Percentiles rank a stretch among this genome's conserved stretches.
phyloP scores from a whole-genome alignment of 2,888 invertebrate species.

The Oscheius sp. region DNA sequence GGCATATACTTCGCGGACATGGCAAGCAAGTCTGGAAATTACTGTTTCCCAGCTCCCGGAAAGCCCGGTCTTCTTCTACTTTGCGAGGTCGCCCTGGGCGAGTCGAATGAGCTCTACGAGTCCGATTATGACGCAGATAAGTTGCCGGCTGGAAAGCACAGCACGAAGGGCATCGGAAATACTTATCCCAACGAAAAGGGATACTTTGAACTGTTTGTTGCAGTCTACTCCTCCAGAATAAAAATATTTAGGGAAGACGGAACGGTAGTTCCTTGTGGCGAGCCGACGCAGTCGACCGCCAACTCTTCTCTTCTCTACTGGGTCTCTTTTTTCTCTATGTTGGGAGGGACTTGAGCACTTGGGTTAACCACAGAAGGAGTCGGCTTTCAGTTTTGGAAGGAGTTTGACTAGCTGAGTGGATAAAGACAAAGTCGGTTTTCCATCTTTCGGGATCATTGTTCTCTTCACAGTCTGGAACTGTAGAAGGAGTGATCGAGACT shows the following conservation, averaged over 20 bases:
- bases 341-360: no score
- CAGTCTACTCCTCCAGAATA: no score
- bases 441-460: no score
- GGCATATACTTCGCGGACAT: conserved; percentile 78
- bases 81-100: conserved; percentile 73
- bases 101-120: conserved; percentile 73
- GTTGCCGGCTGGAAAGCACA: conserved; percentile 69
- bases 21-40: conserved; percentile 77
- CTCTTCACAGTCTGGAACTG: no score
- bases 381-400: no score
- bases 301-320: conserved; percentile 74
- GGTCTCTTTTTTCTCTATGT: no score
- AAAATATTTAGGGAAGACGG: conserved; percentile 61
- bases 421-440: no score
- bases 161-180: conserved; percentile 75
- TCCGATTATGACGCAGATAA: conserved; percentile 75
- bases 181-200: conserved; percentile 73
- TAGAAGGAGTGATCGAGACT: no score
- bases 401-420: no score
- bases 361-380: no score
- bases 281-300: conserved; percentile 70
- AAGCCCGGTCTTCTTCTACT: conserved; percentile 74
- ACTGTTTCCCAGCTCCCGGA: conserved; percentile 75
- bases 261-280: conserved; percentile 74
- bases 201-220: conserved; percentile 47